Evolutionary conservation across 2,113 vertebrate genomes (phyloP).

Genomic region (Psephotus haematonotus): DNA sequence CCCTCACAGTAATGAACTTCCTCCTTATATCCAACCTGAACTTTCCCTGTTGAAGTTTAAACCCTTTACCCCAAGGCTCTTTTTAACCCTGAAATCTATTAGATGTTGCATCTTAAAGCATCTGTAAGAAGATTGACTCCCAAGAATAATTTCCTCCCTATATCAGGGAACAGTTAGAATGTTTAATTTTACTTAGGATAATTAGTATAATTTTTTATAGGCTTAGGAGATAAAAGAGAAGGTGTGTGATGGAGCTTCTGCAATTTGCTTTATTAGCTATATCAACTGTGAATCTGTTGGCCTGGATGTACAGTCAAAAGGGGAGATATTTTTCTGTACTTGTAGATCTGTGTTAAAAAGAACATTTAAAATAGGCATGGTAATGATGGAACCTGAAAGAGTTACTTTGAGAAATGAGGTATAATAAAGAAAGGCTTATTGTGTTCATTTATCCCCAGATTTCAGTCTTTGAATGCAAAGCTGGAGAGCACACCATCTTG

Average conservation of each 20-base stretch:
- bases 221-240: neutral
- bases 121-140: neutral
- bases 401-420: neutral
- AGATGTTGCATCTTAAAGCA: neutral
- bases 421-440: neutral
- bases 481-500: neutral
- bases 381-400: neutral
- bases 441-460: neutral
- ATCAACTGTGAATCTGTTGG: neutral
- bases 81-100: neutral
- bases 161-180: neutral
- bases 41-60: neutral
- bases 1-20: neutral
- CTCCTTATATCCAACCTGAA: neutral
- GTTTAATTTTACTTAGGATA: neutral
- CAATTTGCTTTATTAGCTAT: slow-evolving; percentile 24
- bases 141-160: neutral
- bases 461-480: neutral
- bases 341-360: neutral
- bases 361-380: neutral
- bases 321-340: neutral
- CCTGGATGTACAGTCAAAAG: neutral
- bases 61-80: neutral
- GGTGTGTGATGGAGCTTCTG: neutral
- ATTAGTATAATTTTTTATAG: neutral